Conservation (phyloP, 2,888 invertebrate species). For the Amphipyra berbera region DNA sequence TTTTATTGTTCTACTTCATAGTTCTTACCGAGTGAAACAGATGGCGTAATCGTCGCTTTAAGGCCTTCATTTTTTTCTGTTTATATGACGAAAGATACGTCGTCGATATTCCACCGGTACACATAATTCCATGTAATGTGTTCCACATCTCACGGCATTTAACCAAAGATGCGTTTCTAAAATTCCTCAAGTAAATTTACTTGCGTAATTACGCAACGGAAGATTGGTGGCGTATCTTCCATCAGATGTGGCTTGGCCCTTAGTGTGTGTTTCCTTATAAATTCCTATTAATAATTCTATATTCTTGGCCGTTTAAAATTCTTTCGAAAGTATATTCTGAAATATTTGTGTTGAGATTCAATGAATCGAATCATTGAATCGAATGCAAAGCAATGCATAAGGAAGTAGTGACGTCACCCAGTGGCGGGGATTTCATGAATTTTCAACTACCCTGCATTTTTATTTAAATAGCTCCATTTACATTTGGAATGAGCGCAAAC, state of each 20-base stretch:
- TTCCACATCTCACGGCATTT: no score
- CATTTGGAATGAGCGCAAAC: slow-evolving; percentile 35
- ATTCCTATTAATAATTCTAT: no score
- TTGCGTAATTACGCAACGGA: no score
- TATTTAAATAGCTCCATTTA: slow-evolving; percentile 66
- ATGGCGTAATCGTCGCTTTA: slow-evolving; percentile 25
- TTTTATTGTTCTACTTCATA: background rate
- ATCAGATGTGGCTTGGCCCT: no score
- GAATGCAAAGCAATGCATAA: slow-evolving; percentile 68
- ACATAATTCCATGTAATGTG: no score
- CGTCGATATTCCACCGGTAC: no score
- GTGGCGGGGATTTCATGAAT: slow-evolving; percentile 64
- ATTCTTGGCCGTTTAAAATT: background rate
- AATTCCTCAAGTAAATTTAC: no score
- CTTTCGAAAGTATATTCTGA: slow-evolving; percentile 16
- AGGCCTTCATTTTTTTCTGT: background rate
- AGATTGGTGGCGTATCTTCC: no score
- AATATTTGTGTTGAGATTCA: slow-evolving; percentile 44
- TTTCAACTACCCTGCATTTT: slow-evolving; percentile 64
- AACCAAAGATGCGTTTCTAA: no score
- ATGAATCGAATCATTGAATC: slow-evolving; percentile 54
- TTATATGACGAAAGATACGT: no score
- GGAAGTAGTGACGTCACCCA: slow-evolving; percentile 56
- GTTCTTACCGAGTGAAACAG: slow-evolving; percentile 14
- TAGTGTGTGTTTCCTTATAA: no score